Conservation (phyloP, 2,797 vertebrate species). For the Syngnathus acus region DNA sequence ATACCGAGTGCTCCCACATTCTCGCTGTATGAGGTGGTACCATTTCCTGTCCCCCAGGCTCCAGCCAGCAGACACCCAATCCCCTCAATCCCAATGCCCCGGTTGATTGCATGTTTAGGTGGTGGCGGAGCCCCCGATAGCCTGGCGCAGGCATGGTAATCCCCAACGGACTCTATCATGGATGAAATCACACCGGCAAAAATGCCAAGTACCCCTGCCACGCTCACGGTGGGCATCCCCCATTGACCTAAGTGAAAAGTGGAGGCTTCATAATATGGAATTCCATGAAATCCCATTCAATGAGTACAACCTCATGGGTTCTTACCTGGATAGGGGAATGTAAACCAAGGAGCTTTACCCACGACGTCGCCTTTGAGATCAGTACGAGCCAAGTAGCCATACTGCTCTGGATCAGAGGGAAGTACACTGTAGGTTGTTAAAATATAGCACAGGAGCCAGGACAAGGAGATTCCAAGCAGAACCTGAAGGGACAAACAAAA, state of each 20-base stretch:
- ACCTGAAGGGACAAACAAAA: slow-evolving; percentile 69
- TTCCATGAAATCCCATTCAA: background rate
- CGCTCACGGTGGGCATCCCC: slow-evolving; percentile 86
- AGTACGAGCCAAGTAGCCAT: slow-evolving; percentile 84
- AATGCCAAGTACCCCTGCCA: slow-evolving; percentile 90
- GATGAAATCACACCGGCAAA: slow-evolving; percentile 90
- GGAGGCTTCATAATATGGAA: background rate
- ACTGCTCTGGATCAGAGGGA: slow-evolving; percentile 66
- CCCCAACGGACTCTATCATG: slow-evolving; percentile 93
- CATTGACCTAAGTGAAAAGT: slow-evolving; percentile 79
- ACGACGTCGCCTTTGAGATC: slow-evolving; percentile 81
- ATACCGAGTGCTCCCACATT: slow-evolving; percentile 90
- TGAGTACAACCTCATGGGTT: background rate
- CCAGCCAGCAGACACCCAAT: slow-evolving; percentile 90
- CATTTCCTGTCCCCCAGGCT: slow-evolving; percentile 91
- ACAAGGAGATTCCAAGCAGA: slow-evolving; percentile 82
- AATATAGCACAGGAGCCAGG: slow-evolving; percentile 85
- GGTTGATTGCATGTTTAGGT: slow-evolving; percentile 84
- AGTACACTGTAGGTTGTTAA: slow-evolving; percentile 77
- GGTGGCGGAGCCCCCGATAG: slow-evolving; percentile 87
- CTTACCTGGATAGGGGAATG: slow-evolving; percentile 89
- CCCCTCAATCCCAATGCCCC: slow-evolving; percentile 90
- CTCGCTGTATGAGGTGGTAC: slow-evolving; percentile 94
- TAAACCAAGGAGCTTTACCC: slow-evolving; percentile 82
- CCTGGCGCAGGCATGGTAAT: slow-evolving; percentile 91